A percentile compares a stretch with the other conserved stretches of the same genome.
Conservation (phyloP, 2,888 invertebrate species). For the Pasiphila rectangulata region DNA sequence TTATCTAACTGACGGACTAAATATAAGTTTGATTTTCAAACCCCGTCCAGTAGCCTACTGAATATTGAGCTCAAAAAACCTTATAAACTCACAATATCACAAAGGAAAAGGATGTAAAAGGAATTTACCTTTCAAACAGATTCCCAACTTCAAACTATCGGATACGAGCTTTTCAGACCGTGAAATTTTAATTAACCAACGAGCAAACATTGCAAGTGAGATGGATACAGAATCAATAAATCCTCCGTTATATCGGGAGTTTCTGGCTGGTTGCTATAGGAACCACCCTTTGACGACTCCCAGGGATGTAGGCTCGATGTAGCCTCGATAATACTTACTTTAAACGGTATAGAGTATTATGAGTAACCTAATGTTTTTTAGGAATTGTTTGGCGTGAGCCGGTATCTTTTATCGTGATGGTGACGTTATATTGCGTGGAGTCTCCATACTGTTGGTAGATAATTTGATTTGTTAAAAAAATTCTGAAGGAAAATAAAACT, state of each 20-base stretch:
- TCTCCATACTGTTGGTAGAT: neutral
- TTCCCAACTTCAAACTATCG: neutral
- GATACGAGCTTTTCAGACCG: neutral
- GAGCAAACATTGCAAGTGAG: conserved; percentile 36
- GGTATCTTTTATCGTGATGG: conserved; percentile 2
- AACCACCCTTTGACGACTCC: conserved; percentile 60
- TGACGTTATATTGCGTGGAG: neutral
- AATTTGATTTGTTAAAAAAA: neutral
- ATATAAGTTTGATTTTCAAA: too few relatives aligned
- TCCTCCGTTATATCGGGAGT: conserved; percentile 58
- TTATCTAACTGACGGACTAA: too few relatives aligned
- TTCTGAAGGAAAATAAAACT: neutral
- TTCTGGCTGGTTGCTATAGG: conserved; percentile 67
- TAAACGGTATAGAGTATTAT: conserved; percentile 43
- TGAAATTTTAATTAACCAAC: conserved; percentile 14
- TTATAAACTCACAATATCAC: neutral
- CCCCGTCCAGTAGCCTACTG: too few relatives aligned
- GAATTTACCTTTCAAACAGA: conserved; percentile 1
- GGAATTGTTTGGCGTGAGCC: conserved; percentile 3
- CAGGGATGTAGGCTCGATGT: conserved; percentile 36
- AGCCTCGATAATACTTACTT: conserved; percentile 43
- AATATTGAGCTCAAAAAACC: too few relatives aligned
- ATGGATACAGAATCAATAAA: conserved; percentile 67
- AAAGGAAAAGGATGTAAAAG: neutral
- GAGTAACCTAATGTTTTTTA: conserved; percentile 17